Base-by-base conservation (phyloP, 2,113 vertebrate species). In the Regulus satrapa region DNA sequence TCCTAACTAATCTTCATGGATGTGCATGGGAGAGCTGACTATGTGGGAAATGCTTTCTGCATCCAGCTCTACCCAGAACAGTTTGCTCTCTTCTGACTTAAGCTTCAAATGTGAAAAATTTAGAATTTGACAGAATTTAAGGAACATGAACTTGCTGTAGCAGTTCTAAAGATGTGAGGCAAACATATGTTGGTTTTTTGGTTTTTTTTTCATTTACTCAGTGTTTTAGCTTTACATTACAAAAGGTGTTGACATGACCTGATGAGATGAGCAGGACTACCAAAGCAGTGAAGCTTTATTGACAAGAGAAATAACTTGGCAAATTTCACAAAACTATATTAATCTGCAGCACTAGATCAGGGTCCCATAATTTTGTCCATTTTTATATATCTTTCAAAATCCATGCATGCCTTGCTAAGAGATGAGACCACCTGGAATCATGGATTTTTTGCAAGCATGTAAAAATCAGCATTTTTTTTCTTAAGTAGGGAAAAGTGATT, bases 141-240 rank as follows among this genome's bases (percentile, higher is more conserved):
- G 25, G 11, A 85, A 49, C 26, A 43, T 26, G 31, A 36, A 32
- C 9, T 43, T 58, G 1, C 20, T 67, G 52, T 14, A 67, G 43
- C 17, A 58, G 26, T 26, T 58, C 20, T 51, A 36, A 75, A 51
- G 43, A 51, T 36, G 31, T 31, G 36, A 34, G 51, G 31, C 1
- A 43, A 58, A 41, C 1, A 6, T 13, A 7, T 3, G 5, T 25
- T 58, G n/a, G n/a, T n/a, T n/a, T n/a, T n/a, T n/a, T n/a, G n/a
- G n/a, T n/a, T n/a, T n/a, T n/a, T 41, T 67, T 83, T 75, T 75
- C 4, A 14, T 25, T 34, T 49, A 25, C 13, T 49, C 25, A 20
- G 7, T 31, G 7, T 36, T 49, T 51, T 18, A 58, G 6, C 31
- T 67, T 58, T 76, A 6, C 6, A 21, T 43, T 32, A 58, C 10